Evolutionary conservation across 2,888 invertebrate genomes (phyloP), one percentile per base, ranked within the genome.

Genomic region (Zygogramma bicolorata): DNA sequence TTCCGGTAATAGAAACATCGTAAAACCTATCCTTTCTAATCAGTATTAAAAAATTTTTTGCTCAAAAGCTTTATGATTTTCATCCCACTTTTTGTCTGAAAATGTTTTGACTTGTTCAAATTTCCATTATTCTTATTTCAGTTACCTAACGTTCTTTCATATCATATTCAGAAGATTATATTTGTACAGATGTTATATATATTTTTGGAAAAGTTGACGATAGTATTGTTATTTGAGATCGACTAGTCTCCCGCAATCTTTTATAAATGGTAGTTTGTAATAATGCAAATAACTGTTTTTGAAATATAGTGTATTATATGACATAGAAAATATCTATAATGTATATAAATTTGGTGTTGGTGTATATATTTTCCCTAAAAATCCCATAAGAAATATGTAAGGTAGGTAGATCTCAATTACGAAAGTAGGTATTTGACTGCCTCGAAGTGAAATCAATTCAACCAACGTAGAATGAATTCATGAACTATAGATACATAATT

Each of bases 181-280:
- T 68, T 65, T 67, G 40, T 66, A 73, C 46, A 63, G 49, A 27
- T 40, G 63, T 63, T 63, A 63, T 63, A 46, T 27, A 63, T 63
- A 15, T 63, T 40, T 61, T 49, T 60, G 13, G 18, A 22, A 40
- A 62, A 53, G 49, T 68, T 34, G 27, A 40, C 49, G 31, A 49
- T 46, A 63, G 34, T 63, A 62, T 67, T 77, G 80, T 82, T 81
- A 81, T 83, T 81, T 81, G 81, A 84, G 84, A 84, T 84, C 85
- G 84, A 82, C 86, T 86, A 86, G 86, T 86, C 86, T 82, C 77
- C 75, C 77, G 75, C 84, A 82, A 82, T 85, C 84, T 85, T 82
- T 73, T 76, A 81, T 83, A 84, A 84, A 82, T 82, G 53, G 67
- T 80, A 80, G 81, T 81, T 31, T 57, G 57, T 69, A 69, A 69